Conservation (phyloP, 1,140 invertebrate genomes). For the Eriocheir sinensis region DNA sequence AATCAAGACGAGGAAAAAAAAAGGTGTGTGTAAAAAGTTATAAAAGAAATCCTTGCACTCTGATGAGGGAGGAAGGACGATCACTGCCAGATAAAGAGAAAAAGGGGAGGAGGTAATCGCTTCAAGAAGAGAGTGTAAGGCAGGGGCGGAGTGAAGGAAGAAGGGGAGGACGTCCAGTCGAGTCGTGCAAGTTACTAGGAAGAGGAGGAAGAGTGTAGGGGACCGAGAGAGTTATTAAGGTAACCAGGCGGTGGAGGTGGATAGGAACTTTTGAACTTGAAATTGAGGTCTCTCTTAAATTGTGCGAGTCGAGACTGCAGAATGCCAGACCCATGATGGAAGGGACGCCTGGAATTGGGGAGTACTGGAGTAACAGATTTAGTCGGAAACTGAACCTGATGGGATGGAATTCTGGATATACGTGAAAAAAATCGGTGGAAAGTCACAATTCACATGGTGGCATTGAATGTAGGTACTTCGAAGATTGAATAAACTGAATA, state of each 20-base stretch:
- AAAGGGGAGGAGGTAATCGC: constrained; percentile 2
- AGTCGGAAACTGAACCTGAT: not conserved
- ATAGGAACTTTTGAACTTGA: constrained; percentile 45
- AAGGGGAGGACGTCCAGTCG: not conserved
- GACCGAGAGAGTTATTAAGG: constrained; percentile 5
- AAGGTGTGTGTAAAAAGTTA: not conserved
- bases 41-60: not conserved
- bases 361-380: constrained; percentile 20
- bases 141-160: not conserved
- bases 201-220: not conserved
- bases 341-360: constrained; percentile 31
- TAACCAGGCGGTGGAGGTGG: constrained; percentile 9
- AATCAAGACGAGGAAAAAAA: not conserved
- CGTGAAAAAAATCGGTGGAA: not conserved
- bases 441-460: not conserved
- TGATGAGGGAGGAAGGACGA: not conserved
- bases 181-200: constrained; percentile 12
- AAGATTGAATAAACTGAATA: not conserved
- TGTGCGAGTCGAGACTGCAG: constrained; percentile 30
- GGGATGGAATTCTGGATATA: not conserved
- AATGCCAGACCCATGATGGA: constrained; percentile 47
- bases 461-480: not conserved
- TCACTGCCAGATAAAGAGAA: not conserved
- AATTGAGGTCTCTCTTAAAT: constrained; percentile 46
- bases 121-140: not conserved